Evolutionary conservation across 2,797 vertebrate species (phyloP).

Genomic region (Echiichthys vipera): DNA sequence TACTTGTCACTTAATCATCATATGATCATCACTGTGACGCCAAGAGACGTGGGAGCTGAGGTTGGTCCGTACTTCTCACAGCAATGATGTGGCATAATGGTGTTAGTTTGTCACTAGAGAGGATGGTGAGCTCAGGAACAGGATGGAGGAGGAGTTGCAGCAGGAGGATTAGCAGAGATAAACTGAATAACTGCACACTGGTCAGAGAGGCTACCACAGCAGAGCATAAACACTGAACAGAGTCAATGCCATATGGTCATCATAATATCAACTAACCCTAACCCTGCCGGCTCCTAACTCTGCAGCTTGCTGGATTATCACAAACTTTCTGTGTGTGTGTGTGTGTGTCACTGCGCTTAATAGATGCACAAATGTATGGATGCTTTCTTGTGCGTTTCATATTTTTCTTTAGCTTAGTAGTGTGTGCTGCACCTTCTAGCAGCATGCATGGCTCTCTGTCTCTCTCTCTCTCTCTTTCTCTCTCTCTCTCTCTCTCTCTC

Average conservation of each 20-base stretch:
- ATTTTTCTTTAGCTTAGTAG: too few relatives aligned
- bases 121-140: slow-evolving; percentile 35
- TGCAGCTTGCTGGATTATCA: background rate
- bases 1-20: too few relatives aligned
- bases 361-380: background rate
- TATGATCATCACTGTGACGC: too few relatives aligned
- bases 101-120: slow-evolving; percentile 28
- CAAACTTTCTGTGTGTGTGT: background rate
- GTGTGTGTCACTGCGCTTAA: background rate
- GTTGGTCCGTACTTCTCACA: slow-evolving; percentile 12
- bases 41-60: too few relatives aligned
- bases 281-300: slow-evolving; percentile 4
- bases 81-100: slow-evolving; percentile 21
- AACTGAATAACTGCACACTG: slow-evolving; percentile 54
- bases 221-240: slow-evolving; percentile 29
- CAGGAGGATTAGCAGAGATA: slow-evolving; percentile 67
- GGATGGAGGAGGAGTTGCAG: slow-evolving; percentile 54
- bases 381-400: background rate
- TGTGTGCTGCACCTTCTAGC: too few relatives aligned
- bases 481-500: background rate
- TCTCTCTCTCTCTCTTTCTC: background rate
- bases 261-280: slow-evolving; percentile 17
- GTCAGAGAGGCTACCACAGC: slow-evolving; percentile 44
- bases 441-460: too few relatives aligned
- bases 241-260: slow-evolving; percentile 43